Percentiles rank a stretch among this genome's conserved stretches.
These are phyloP conservation scores for Dryobota labecula DNA, from an alignment of 2,888 invertebrate species.

Conservation along the genomic window DNA sequence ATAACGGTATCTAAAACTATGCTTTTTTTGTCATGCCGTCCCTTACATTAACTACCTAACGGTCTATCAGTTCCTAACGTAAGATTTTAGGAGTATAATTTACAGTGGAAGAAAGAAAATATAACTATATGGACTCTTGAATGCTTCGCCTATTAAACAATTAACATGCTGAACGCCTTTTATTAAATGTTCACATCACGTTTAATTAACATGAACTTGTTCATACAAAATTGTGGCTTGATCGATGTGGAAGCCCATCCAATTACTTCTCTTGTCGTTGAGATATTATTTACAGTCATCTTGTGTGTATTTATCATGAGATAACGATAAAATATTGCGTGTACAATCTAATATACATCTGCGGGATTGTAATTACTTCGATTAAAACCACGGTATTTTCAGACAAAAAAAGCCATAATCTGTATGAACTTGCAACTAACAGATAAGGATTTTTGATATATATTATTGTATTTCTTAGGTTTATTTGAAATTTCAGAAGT, in stretches of 20 bases:
- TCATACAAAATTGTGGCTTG: slow-evolving; percentile 73
- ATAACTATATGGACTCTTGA: neutral
- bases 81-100: neutral
- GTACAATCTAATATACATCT: slow-evolving; percentile 72
- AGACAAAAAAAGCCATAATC: slow-evolving; percentile 35
- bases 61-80: neutral
- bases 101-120: neutral
- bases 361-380: slow-evolving; percentile 71
- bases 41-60: neutral
- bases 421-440: slow-evolving; percentile 24
- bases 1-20: neutral
- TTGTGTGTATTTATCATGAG: slow-evolving; percentile 81
- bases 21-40: rapidly evolving
- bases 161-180: slow-evolving; percentile 45
- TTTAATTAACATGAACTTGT: slow-evolving; percentile 70
- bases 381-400: slow-evolving; percentile 66
- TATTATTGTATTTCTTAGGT: slow-evolving; percentile 1
- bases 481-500: neutral
- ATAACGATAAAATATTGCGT: slow-evolving; percentile 78
- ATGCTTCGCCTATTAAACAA: slow-evolving; percentile 29
- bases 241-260: slow-evolving; percentile 80
- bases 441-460: slow-evolving; percentile 7
- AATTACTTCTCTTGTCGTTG: slow-evolving; percentile 85
- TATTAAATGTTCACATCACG: slow-evolving; percentile 51
- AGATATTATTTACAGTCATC: slow-evolving; percentile 81